A percentile compares a stretch with the other conserved stretches of the same genome.
Conservation (phyloP, 2,113 vertebrate species). For the Aramus guarauna region DNA sequence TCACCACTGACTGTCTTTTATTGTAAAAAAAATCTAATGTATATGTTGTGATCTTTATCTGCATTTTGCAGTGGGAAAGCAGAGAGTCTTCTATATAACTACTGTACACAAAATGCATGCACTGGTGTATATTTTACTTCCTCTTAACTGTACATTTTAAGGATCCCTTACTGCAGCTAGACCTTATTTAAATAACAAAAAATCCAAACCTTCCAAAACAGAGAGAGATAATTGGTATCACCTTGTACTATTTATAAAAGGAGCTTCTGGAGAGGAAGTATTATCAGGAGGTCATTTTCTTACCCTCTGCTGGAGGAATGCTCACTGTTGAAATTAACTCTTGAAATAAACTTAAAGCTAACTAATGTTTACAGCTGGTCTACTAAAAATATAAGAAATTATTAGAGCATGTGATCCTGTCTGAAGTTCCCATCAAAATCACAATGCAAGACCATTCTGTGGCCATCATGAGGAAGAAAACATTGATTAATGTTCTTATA, state of each 20-base stretch:
- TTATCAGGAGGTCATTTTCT: neutral
- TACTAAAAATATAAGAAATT: neutral
- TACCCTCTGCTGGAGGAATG: neutral
- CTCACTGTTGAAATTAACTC: constrained; percentile 1
- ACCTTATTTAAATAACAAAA: neutral
- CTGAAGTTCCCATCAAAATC: constrained; percentile 21
- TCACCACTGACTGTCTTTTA: neutral
- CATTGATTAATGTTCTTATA: constrained; percentile 53
- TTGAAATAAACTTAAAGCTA: neutral
- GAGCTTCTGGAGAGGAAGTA: neutral
- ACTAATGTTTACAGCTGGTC: neutral
- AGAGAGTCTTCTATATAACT: neutral
- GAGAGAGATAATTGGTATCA: neutral
- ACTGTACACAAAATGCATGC: neutral
- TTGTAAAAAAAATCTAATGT: neutral
- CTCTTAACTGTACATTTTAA: neutral
- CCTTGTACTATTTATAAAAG: neutral
- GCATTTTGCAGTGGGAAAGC: constrained; percentile 5
- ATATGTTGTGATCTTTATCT: constrained; percentile 2
- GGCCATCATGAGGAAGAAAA: neutral
- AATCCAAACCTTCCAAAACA: neutral
- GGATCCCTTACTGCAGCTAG: neutral
- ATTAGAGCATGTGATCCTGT: neutral
- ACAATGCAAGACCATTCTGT: constrained; percentile 29
- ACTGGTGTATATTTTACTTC: neutral